Evolutionary conservation across 2,113 vertebrate species (phyloP).

Genomic region (Dromiciops gliroides): DNA sequence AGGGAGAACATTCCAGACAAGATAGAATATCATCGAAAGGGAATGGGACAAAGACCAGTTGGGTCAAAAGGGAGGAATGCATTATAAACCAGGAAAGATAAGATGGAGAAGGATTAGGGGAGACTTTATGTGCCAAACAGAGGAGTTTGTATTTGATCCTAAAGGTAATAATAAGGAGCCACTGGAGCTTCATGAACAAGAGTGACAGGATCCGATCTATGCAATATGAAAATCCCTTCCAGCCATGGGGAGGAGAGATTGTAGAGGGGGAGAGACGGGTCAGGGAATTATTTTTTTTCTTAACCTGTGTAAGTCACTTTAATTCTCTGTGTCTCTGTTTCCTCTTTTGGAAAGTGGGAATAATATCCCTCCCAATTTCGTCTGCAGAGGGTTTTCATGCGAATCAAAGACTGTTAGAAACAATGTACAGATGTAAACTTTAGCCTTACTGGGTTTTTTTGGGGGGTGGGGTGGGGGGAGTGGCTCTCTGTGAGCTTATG

Average conservation of each 20-base stretch:
- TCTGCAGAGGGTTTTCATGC: too few species aligned
- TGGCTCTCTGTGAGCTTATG: too few species aligned
- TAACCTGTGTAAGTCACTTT: not conserved
- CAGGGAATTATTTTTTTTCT: not conserved
- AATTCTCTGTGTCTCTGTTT: not conserved
- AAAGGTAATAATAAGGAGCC: not conserved
- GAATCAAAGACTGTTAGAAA: not conserved
- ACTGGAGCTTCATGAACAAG: not conserved
- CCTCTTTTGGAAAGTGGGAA: not conserved
- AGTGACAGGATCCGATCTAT: not conserved
- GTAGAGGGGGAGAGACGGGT: not conserved
- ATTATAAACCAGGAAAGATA: not conserved
- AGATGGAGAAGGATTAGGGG: not conserved
- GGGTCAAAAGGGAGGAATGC: not conserved
- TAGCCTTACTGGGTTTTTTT: not conserved
- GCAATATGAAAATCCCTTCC: not conserved
- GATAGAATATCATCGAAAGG: not conserved
- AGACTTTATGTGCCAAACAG: not conserved
- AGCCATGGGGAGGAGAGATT: not conserved
- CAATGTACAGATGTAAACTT: not conserved
- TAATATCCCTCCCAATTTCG: not conserved
- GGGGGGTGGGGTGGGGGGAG: too few species aligned
- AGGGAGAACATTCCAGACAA: not conserved
- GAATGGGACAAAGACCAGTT: not conserved
- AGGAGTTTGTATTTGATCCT: not conserved